These are phyloP conservation scores for Platygyra sinensis DNA, from an alignment of 64 coral and sea anemone species.

Conservation along the genomic window DNA sequence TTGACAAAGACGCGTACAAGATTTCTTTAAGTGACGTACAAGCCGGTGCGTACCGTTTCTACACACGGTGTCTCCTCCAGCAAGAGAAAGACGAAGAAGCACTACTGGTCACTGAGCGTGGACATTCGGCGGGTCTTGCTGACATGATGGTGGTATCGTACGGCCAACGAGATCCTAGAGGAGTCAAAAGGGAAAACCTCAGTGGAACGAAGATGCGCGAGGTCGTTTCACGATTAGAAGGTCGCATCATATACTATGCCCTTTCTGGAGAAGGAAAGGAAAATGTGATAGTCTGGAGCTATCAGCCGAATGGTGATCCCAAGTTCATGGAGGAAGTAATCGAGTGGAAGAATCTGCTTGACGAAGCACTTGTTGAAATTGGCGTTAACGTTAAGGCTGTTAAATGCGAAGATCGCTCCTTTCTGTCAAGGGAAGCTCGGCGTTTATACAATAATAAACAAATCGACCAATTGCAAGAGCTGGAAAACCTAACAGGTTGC, in stretches of 20 bases:
- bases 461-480: background rate
- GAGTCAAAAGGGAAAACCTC: background rate
- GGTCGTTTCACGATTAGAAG: background rate
- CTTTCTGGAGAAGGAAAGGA: constrained; percentile 33
- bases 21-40: constrained; percentile 34
- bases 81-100: constrained; percentile 33
- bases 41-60: constrained; percentile 23
- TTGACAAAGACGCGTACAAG: constrained; percentile 19
- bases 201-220: constrained; percentile 5
- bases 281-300: constrained; percentile 23
- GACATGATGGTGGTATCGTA: constrained; percentile 33
- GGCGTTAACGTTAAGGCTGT: background rate
- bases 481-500: background rate
- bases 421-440: background rate
- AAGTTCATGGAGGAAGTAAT: constrained; percentile 10
- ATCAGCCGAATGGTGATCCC: background rate
- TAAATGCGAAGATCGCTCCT: constrained; percentile 30
- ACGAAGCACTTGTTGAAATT: constrained; percentile 22
- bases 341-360: constrained; percentile 33
- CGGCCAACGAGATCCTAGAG: background rate
- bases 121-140: constrained; percentile 18
- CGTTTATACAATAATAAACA: background rate
- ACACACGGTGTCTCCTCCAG: constrained; percentile 31
- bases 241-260: constrained; percentile 21
- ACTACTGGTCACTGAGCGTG: constrained; percentile 17